Evolutionary conservation across 2,888 invertebrate genomes (phyloP), one percentile per base, ranked within the genome.

Genomic region (Standfussiana lucernea): DNA sequence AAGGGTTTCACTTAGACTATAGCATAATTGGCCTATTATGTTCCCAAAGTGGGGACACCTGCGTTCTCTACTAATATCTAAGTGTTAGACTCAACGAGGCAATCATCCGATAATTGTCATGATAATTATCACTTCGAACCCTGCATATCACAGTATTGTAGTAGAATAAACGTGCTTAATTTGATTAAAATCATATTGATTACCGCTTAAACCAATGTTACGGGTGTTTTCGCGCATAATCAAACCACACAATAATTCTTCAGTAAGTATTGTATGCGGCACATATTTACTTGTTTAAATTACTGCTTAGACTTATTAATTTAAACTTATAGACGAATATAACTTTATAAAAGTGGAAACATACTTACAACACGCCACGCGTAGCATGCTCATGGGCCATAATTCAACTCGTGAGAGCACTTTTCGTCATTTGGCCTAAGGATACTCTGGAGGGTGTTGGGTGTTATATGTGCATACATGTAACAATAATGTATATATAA

Each of bases 281-380:
- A 35, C 24, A 32, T 32, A 65, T 59, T 65, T 37, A 50, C 24
- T 24, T 42, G 65, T 72, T 69, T 56, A 32, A 64, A 72, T 72
- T 11, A 59, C 56, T 79, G 21, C 67, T n/a, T n/a, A n/a, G n/a
- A n/a, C n/a, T n/a, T n/a, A n/a, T n/a, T n/a, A n/a, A n/a, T n/a
- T n/a, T n/a, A n/a, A n/a, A n/a, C n/a, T n/a, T n/a, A n/a, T 72
- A 24, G 68, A 69, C 59, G 62, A 70, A 67, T 21, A 35, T n/a
- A n/a, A 40, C 24, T 40, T 15, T n/a, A 64, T 40, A 40, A 64
- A 64, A n/a, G 18, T 40, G 40, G 15, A 64, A 64, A 64, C 40
- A 40, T 40, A 64, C 64, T 28, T n/a, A 62, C 15, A 40, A 13
- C 13, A 40, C 64, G 64, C 37, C 40, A 1, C n/a, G n/a, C n/a